These are phyloP conservation scores for Xylota sylvarum DNA, from an alignment of 2,888 invertebrate genomes.

Conservation along the genomic window DNA sequence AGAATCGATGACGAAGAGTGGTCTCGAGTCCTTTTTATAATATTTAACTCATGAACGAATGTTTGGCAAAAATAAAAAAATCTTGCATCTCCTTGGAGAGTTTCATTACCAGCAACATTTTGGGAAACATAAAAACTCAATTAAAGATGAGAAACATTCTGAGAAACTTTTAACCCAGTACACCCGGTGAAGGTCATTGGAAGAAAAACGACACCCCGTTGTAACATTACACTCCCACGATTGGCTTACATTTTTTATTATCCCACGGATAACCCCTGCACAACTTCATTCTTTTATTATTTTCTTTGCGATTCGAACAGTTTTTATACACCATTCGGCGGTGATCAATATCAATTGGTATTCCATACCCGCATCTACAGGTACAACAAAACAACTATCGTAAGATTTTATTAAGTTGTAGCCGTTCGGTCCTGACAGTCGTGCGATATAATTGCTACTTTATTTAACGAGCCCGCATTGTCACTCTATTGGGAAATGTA, in stretches of 20 bases:
- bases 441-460: conserved; percentile 46
- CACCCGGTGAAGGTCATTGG: background rate
- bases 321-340: background rate
- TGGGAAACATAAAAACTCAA: background rate
- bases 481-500: conserved; percentile 41
- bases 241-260: conserved; percentile 16
- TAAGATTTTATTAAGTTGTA: conserved; percentile 53
- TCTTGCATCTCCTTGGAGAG: background rate
- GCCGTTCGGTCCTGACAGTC: background rate
- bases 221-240: background rate
- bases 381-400: conserved; percentile 21
- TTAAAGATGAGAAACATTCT: background rate
- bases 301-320: background rate
- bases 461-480: conserved; percentile 34
- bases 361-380: background rate
- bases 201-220: conserved; percentile 8
- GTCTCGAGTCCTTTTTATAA: too few relatives aligned
- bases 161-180: background rate
- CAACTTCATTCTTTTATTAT: conserved; percentile 1
- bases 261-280: background rate
- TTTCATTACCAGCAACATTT: background rate
- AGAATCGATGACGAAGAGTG: too few relatives aligned
- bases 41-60: too few relatives aligned
- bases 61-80: background rate
- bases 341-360: conserved; percentile 16